A percentile compares a stretch with the other conserved stretches of the same genome.
Evolutionary conservation across 2,113 vertebrate species (phyloP).

Genomic region (Antechinus flavipes): DNA sequence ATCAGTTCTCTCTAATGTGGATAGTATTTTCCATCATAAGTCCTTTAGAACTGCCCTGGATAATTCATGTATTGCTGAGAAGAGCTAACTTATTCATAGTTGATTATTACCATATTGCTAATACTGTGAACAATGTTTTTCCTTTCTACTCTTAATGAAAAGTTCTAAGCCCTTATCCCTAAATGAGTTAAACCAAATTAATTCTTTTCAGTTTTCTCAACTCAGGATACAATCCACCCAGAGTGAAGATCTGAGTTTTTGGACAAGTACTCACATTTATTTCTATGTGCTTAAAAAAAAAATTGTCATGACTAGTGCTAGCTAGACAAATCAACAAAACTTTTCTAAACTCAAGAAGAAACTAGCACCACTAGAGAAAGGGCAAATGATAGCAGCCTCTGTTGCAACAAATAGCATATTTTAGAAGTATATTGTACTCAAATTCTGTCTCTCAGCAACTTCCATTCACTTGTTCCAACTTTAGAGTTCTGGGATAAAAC

Average conservation of each 20-base stretch:
- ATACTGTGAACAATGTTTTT: not conserved
- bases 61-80: not conserved
- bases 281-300: not conserved
- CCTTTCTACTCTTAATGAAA: not conserved
- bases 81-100: not conserved
- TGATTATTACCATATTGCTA: not conserved
- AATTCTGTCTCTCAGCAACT: not conserved
- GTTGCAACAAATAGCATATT: not conserved
- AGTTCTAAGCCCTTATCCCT: not conserved
- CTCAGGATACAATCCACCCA: not conserved
- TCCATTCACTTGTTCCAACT: not conserved
- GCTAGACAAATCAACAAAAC: not conserved
- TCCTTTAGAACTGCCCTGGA: not conserved
- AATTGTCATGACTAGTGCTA: not conserved
- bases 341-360: not conserved
- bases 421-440: not conserved
- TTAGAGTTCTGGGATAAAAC: not conserved
- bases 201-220: not conserved
- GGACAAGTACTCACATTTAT: not conserved
- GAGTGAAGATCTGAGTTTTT: not conserved
- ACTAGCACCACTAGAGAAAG: not conserved
- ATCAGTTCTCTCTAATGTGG: not conserved
- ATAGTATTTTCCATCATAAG: not conserved
- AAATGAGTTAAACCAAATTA: not conserved
- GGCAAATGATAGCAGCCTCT: not conserved